phyloP scores from a whole-genome alignment of 2,888 invertebrate genomes.

The Euzetes globulus region DNA sequence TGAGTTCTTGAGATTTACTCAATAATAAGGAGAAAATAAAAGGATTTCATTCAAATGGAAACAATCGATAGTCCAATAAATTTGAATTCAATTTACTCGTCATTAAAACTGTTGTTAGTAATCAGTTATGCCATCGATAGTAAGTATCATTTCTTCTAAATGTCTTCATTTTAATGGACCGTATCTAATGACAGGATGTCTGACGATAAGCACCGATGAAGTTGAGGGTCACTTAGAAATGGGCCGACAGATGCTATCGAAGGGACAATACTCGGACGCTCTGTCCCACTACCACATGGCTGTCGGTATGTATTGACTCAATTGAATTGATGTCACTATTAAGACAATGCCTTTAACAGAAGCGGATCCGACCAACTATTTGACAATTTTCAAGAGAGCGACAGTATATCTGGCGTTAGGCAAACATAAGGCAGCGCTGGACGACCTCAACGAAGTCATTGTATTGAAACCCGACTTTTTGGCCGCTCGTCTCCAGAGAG shows the following conservation, averaged over 20 bases:
- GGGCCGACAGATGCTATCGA: slow-evolving; percentile 81
- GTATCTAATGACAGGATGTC: not conserved
- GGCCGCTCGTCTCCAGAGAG: slow-evolving; percentile 68
- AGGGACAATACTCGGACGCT: slow-evolving; percentile 90
- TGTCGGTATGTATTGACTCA: slow-evolving; percentile 54
- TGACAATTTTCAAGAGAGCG: slow-evolving; percentile 90
- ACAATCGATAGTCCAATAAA: not conserved
- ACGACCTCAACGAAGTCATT: slow-evolving; percentile 85
- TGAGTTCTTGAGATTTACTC: not conserved
- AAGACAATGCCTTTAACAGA: slow-evolving; percentile 55
- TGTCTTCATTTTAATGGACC: not conserved
- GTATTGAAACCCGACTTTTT: slow-evolving; percentile 91
- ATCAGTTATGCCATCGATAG: slow-evolving; percentile 21
- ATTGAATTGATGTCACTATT: not conserved
- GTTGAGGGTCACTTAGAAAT: slow-evolving; percentile 87
- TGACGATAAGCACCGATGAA: slow-evolving; percentile 51
- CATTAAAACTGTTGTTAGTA: slow-evolving; percentile 1
- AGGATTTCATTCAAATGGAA: not conserved
- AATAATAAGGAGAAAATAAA: not conserved
- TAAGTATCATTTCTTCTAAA: not conserved
- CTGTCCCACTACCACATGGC: slow-evolving; percentile 96
- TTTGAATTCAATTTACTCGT: not conserved
- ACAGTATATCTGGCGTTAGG: slow-evolving; percentile 93
- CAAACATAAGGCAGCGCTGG: slow-evolving; percentile 86
- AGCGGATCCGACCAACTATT: slow-evolving; percentile 88